phyloP scores from a whole-genome alignment of 2,888 invertebrate genomes.

The Melinaea menophilus region DNA sequence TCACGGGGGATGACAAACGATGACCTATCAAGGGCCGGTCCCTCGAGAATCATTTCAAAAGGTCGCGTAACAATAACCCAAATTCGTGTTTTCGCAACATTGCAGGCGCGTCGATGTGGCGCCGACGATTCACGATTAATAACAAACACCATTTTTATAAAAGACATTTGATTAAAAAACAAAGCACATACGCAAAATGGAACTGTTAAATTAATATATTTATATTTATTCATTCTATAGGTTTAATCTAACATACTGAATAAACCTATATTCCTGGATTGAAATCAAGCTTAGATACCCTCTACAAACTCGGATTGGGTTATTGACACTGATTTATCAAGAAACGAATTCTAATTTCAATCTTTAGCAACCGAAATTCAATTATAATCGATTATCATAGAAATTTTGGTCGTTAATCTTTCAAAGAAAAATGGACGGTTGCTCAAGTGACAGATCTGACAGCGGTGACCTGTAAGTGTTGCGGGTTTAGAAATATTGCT shows the following conservation, averaged over 20 bases:
- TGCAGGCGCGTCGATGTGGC: constrained; percentile 55
- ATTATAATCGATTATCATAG: no score
- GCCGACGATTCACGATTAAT: constrained; percentile 37
- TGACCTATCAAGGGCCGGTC: constrained; percentile 25
- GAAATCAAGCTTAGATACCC: no score
- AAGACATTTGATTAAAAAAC: no score
- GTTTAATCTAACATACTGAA: no score
- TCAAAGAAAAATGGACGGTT: neutral
- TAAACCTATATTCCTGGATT: no score
- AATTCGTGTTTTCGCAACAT: constrained; percentile 56
- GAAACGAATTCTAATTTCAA: no score
- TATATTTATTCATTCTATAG: no score
- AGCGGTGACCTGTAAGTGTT: neutral
- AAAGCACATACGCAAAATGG: no score
- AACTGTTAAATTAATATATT: no score
- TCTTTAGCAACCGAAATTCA: no score
- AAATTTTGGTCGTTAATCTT: neutral
- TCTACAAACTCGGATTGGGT: no score
- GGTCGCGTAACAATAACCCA: constrained; percentile 66
- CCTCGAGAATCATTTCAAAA: constrained; percentile 54
- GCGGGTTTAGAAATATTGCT: constrained; percentile 8
- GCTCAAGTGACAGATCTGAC: neutral
- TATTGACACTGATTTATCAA: no score
- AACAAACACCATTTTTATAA: constrained; percentile 7
- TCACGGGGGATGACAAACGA: constrained; percentile 17